Percentiles rank a stretch among this genome's conserved stretches.
phyloP scores from a whole-genome alignment of 1,140 invertebrate genomes.

The Drosophila repletoides region DNA sequence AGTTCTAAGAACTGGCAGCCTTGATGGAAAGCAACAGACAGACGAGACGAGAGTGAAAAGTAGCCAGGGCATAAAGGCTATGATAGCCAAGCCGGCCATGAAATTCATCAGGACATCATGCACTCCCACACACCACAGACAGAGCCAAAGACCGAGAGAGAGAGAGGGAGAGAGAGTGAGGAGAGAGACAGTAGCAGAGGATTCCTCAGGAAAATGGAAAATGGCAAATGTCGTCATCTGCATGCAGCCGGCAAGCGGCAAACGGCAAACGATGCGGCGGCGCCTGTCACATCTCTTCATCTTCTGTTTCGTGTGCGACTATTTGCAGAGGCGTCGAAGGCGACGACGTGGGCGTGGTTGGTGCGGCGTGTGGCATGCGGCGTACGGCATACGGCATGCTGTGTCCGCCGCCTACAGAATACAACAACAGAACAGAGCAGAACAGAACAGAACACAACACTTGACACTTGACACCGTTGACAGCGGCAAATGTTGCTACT shows the following conservation, averaged over 20 bases:
- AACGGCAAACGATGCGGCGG: slow-evolving; percentile 12
- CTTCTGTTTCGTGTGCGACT: not conserved
- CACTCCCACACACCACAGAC: not conserved
- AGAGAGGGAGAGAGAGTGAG: not conserved
- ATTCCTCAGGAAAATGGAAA: not conserved
- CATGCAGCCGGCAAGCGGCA: slow-evolving; percentile 38
- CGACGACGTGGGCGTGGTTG: not conserved
- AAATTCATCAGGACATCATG: slow-evolving; percentile 17
- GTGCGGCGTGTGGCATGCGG: not conserved
- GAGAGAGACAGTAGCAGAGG: not conserved
- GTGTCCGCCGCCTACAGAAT: not conserved
- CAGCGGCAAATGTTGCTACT: slow-evolving; percentile 44
- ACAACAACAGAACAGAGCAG: too few species aligned
- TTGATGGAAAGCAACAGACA: not conserved
- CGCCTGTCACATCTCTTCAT: slow-evolving; percentile 4
- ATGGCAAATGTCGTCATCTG: slow-evolving; percentile 25
- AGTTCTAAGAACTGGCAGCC: too few species aligned
- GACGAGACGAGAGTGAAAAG: not conserved
- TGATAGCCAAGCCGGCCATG: slow-evolving; percentile 11
- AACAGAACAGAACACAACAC: too few species aligned
- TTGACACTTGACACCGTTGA: slow-evolving; percentile 40
- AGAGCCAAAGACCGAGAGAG: not conserved
- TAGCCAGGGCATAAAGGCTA: not conserved
- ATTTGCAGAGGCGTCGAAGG: slow-evolving; percentile 3
- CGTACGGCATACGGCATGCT: not conserved